Evolutionary conservation across 2,113 vertebrate species (phyloP).

Genomic region (Epinephelus cyanopodus): DNA sequence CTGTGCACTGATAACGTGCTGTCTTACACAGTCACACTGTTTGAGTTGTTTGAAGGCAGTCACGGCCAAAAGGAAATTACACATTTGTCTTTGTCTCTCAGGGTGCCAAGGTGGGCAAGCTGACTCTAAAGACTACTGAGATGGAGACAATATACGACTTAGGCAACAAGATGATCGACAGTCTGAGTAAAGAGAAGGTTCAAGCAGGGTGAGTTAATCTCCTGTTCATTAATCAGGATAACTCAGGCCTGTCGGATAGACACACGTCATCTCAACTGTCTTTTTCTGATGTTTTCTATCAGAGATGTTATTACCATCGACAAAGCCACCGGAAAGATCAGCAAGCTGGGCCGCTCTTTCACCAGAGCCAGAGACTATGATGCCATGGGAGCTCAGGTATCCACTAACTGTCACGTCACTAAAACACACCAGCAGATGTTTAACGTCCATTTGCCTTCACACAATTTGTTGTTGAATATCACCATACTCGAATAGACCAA

Average conservation of each 20-base stretch:
- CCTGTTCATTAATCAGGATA: not conserved
- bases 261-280: not conserved
- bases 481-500: not conserved
- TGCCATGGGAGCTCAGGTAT: constrained; percentile 94
- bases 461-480: not conserved
- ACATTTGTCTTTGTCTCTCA: constrained; percentile 51
- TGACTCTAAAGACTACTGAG: constrained; percentile 95
- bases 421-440: not conserved
- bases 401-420: not conserved
- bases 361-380: constrained; percentile 94
- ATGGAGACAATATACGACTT: constrained; percentile 98
- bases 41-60: not conserved
- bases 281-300: not conserved
- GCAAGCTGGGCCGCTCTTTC: constrained; percentile 93
- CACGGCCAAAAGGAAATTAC: not conserved
- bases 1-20: not conserved
- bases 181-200: constrained; percentile 94
- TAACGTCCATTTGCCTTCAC: not conserved
- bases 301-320: constrained; percentile 96
- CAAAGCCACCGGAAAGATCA: constrained; percentile 95
- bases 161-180: constrained; percentile 97
- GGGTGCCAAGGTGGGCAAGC: constrained; percentile 95
- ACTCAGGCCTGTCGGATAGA: not conserved
- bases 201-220: constrained; percentile 90
- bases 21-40: not conserved